Conservation (phyloP, 2,888 invertebrate species). For the Tetropium fuscum region DNA sequence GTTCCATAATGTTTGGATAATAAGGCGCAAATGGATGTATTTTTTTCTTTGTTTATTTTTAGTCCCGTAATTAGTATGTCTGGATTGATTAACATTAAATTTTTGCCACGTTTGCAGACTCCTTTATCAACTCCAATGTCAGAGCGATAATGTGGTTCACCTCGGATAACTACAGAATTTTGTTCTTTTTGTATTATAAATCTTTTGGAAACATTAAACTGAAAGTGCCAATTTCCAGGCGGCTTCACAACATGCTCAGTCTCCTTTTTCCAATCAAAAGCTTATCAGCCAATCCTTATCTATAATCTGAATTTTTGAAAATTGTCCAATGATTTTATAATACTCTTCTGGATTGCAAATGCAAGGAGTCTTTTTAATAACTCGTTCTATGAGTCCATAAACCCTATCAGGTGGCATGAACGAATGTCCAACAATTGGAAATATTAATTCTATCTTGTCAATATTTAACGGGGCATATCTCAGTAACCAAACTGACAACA, state of each 20-base stretch:
- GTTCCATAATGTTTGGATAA: too few species aligned
- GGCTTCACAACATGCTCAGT: conserved; percentile 18
- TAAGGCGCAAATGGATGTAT: too few species aligned
- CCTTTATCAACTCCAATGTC: conserved; percentile 15
- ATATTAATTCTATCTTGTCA: neutral
- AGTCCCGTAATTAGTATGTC: too few species aligned
- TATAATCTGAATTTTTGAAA: conserved; percentile 9
- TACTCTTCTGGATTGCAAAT: conserved; percentile 5
- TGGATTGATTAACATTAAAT: too few species aligned
- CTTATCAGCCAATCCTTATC: conserved; percentile 18
- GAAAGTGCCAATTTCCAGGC: conserved; percentile 18
- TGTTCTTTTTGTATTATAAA: conserved; percentile 13
- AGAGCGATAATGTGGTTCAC: conserved; percentile 24
- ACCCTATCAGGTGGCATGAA: conserved; percentile 17
- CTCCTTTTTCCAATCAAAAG: conserved; percentile 23
- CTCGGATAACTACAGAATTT: conserved; percentile 11
- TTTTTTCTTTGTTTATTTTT: too few species aligned
- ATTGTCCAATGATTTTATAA: conserved; percentile 1
- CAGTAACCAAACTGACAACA: conserved; percentile 7
- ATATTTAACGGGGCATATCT: conserved; percentile 5
- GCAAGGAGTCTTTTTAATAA: neutral
- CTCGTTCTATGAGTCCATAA: conserved; percentile 4
- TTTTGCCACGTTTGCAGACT: too few species aligned
- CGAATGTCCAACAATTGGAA: conserved; percentile 10
- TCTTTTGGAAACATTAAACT: conserved; percentile 17